These are phyloP conservation scores for Catharus ustulatus DNA, from an alignment of 2,797 vertebrate genomes.

Conservation along the genomic window DNA sequence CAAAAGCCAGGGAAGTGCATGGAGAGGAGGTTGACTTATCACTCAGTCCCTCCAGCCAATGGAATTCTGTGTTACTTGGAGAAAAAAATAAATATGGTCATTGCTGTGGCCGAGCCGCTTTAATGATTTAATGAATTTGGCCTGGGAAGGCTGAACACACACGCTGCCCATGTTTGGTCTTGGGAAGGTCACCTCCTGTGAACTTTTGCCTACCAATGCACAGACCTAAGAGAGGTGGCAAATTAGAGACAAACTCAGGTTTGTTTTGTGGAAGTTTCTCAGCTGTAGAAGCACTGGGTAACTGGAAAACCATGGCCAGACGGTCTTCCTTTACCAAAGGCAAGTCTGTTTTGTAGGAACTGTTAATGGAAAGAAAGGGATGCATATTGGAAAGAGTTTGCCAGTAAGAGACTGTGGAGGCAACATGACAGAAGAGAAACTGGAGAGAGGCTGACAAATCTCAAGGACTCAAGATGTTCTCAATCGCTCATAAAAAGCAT, in stretches of 20 bases:
- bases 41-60: not conserved
- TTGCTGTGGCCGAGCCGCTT: not conserved
- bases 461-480: not conserved
- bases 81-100: not conserved
- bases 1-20: not conserved
- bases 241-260: not conserved
- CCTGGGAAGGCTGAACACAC: not conserved
- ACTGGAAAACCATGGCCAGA: not conserved
- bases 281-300: not conserved
- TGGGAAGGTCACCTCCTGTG: not conserved
- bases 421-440: not conserved
- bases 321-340: not conserved
- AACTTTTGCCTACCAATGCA: not conserved
- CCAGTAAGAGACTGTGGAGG: not conserved
- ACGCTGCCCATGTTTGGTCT: not conserved
- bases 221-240: not conserved
- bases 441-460: not conserved
- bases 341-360: not conserved
- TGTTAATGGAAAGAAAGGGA: not conserved
- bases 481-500: accelerated
- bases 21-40: not conserved
- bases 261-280: not conserved
- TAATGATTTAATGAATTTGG: not conserved
- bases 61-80: not conserved
- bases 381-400: not conserved